Evolutionary conservation across 2,888 invertebrate genomes (phyloP).

Genomic region (Andrena chrysosceles): DNA sequence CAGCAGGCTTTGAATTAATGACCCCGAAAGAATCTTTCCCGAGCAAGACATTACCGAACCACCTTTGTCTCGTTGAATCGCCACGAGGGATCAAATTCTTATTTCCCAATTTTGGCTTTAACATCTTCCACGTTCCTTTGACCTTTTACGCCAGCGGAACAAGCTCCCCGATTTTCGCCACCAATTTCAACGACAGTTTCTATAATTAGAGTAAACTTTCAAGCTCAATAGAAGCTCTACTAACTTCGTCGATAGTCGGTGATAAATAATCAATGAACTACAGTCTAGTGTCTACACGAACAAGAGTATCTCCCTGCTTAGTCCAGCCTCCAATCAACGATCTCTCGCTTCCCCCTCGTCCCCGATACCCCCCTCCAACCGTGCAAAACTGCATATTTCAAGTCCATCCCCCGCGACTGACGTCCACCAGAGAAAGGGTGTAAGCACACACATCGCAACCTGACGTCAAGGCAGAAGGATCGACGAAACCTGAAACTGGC

Average conservation of each 20-base stretch:
- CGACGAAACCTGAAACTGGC: not conserved
- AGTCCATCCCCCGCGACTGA: too few species aligned
- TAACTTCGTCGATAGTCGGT: not conserved
- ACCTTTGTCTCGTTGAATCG: not conserved
- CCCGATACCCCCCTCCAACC: not conserved
- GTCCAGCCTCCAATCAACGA: not conserved
- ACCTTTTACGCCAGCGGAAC: not conserved
- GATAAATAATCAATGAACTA: not conserved
- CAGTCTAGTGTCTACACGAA: too few species aligned
- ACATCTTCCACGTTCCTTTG: not conserved
- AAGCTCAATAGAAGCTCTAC: not conserved
- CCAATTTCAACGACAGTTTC: not conserved
- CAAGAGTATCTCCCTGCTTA: not conserved
- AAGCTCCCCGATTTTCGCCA: not conserved
- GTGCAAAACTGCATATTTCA: not conserved
- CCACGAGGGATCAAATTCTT: not conserved
- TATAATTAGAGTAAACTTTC: not conserved
- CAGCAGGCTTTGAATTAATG: not conserved
- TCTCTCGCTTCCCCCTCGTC: not conserved
- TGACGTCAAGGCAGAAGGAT: not conserved
- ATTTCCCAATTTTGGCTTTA: not conserved
- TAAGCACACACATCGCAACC: not conserved
- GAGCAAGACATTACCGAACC: not conserved
- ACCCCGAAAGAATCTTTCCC: not conserved
- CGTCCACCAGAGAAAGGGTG: not conserved